Conservation (phyloP, 2,888 invertebrate species). For the Calliphora vomitoria region DNA sequence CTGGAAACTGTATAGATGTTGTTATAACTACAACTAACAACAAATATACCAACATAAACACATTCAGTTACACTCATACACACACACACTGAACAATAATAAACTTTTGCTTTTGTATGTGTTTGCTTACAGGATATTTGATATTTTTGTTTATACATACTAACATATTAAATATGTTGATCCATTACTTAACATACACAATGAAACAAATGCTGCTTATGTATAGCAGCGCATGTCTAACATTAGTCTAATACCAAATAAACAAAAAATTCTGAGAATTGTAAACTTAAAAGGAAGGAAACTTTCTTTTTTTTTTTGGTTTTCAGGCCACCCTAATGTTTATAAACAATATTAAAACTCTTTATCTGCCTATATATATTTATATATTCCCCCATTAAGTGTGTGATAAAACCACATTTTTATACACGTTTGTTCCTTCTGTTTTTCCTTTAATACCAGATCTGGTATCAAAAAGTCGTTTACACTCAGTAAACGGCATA, state of each 20-base stretch:
- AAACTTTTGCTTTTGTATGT: not conserved
- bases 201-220: not conserved
- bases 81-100: not conserved
- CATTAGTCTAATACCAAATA: no score
- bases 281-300: no score
- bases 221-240: no score
- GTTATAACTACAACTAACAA: conserved; percentile 1
- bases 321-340: no score
- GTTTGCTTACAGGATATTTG: not conserved
- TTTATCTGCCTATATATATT: not conserved
- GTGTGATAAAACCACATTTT: conserved; percentile 14
- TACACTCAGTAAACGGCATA: not conserved
- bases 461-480: not conserved
- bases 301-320: no score
- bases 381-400: not conserved
- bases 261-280: no score
- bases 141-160: not conserved
- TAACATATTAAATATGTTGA: no score
- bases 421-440: not conserved
- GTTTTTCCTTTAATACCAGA: not conserved
- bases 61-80: not conserved
- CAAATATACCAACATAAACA: not conserved
- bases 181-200: no score
- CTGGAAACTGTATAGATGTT: not conserved
- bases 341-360: not conserved